Evolutionary conservation across 2,888 invertebrate species (phyloP).

Genomic region (Eledona agricola): DNA sequence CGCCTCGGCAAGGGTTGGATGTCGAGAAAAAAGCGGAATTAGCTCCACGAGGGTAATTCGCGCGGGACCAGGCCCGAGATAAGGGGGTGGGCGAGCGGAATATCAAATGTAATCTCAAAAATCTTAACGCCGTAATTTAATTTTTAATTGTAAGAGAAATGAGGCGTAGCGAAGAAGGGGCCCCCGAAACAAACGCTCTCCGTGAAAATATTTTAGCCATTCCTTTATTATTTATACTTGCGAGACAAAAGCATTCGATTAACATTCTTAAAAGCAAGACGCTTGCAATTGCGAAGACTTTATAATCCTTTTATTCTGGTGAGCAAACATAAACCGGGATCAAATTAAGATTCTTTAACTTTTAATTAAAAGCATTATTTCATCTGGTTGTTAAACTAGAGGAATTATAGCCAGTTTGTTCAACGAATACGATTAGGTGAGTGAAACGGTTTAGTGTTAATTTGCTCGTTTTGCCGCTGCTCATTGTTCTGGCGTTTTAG

Average conservation of each 20-base stretch:
- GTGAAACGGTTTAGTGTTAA: slow-evolving; percentile 49
- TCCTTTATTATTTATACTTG: slow-evolving; percentile 46
- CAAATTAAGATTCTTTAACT: slow-evolving; percentile 58
- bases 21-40: slow-evolving; percentile 30
- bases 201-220: slow-evolving; percentile 41
- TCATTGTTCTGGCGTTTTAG: slow-evolving; percentile 40
- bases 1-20: slow-evolving; percentile 29
- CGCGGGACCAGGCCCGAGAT: slow-evolving; percentile 17
- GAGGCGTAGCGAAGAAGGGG: slow-evolving; percentile 28
- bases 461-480: slow-evolving; percentile 46
- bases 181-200: slow-evolving; percentile 30
- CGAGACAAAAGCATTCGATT: slow-evolving; percentile 51
- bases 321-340: slow-evolving; percentile 55
- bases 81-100: slow-evolving; percentile 16
- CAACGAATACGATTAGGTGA: slow-evolving; percentile 49
- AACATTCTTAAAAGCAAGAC: slow-evolving; percentile 47
- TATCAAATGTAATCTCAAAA: slow-evolving; percentile 36
- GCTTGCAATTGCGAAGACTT: slow-evolving; percentile 48
- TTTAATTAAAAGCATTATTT: slow-evolving; percentile 59
- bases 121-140: slow-evolving; percentile 36
- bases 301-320: slow-evolving; percentile 55
- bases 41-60: slow-evolving; percentile 20
- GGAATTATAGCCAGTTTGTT: slow-evolving; percentile 51
- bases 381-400: slow-evolving; percentile 51
- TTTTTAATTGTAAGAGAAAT: slow-evolving; percentile 35